Base-by-base conservation (phyloP, 2,888 invertebrate species). In the Ligdia adustata region DNA sequence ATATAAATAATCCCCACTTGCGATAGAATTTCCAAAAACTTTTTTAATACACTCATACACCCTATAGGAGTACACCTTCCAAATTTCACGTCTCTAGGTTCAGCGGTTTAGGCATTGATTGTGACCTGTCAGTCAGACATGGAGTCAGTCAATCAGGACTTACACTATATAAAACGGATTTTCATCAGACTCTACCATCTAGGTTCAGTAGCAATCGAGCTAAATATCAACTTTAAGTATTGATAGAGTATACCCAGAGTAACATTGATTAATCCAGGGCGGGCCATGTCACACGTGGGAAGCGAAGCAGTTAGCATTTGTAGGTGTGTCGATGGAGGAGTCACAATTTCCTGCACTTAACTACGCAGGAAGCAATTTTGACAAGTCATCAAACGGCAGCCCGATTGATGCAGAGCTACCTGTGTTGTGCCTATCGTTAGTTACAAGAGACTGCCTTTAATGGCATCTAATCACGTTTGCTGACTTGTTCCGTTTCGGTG, bases 301-400 rank as follows among this genome's bases (percentile, higher is more conserved):
- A 11, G 20, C 26, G 32, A 78, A 76, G 76, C 78, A 71, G 78
- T 79, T 78, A 78, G 61, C 78, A 67, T 81, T 78, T 72, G 75
- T 67, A 80, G 87, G 87, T 82, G 86, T 85, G 87, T 73, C 84
- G 76, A 76, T 76, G n/a, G n/a, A 82, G 82, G 75, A 88, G 82
- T 84, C 84, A 87, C 89, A 90, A 90, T 90, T 90, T 90, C 89
- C 89, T 88, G 89, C 88, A 88, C 89, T 89, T 90, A 90, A 90
- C 81, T 86, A 79, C 82, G 61, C 84, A 81, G 89, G 89, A 90
- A 88, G 83, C 78, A 86, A 89, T 89, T 86, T 84, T 89, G 89
- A 86, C 79, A 86, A 88, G 72, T 89, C 89, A 87, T 87, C 88
- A 88, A 88, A 87, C 82, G 85, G 72, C 76, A 77, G 82, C 79